A percentile compares a stretch with the other conserved stretches of the same genome.
Evolutionary conservation across 1,140 invertebrate species (phyloP).

Genomic region (Neuroterus valhalla): DNA sequence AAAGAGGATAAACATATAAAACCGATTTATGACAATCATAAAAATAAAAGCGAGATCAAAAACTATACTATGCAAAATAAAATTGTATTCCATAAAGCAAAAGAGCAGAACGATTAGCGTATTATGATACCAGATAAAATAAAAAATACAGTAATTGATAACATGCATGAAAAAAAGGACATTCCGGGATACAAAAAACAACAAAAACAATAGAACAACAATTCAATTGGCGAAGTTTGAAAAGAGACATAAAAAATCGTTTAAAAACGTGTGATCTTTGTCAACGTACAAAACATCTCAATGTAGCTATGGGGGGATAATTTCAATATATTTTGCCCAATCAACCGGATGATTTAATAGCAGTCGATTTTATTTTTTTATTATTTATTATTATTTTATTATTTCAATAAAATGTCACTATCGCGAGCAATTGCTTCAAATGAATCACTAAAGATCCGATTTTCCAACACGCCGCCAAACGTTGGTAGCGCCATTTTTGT

Average conservation of each 20-base stretch:
- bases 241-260: not conserved
- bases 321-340: not conserved
- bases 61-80: not conserved
- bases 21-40: not conserved
- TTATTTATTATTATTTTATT: no score
- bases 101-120: not conserved
- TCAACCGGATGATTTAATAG: not conserved
- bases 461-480: conserved; percentile 51
- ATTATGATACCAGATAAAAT: not conserved
- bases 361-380: not conserved
- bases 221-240: not conserved
- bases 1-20: not conserved
- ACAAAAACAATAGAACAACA: not conserved
- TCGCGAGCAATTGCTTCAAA: conserved; percentile 53
- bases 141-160: not conserved
- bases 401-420: no score
- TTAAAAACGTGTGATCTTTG: not conserved
- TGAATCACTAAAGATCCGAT: conserved; percentile 49
- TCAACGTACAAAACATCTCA: not conserved
- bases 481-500: conserved; percentile 50
- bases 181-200: not conserved
- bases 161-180: not conserved
- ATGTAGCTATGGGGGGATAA: not conserved
- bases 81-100: not conserved
- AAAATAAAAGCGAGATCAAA: not conserved